Conservation (phyloP, 2,797 vertebrate species). For the Catharus ustulatus region DNA sequence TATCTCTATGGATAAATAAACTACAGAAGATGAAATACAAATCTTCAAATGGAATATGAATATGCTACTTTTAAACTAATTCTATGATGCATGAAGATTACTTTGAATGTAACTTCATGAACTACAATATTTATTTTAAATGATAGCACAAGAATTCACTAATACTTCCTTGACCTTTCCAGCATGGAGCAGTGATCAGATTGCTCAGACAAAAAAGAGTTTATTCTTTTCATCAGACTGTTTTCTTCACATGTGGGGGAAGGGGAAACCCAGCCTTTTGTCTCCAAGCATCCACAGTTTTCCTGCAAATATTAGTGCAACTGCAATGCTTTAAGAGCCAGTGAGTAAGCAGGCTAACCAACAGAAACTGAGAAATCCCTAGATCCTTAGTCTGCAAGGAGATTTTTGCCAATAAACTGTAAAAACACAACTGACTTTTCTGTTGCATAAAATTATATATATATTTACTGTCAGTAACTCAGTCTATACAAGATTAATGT, state of each 20-base stretch:
- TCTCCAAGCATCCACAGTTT: not conserved
- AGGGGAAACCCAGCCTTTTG: not conserved
- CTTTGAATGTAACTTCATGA: not conserved
- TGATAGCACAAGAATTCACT: not conserved
- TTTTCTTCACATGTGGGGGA: not conserved
- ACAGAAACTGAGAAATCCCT: not conserved
- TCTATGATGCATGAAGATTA: not conserved
- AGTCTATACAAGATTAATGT: not conserved
- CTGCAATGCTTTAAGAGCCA: not conserved
- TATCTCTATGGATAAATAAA: not conserved
- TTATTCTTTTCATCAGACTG: not conserved
- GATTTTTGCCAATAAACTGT: not conserved
- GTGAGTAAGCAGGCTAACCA: not conserved
- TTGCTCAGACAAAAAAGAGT: not conserved
- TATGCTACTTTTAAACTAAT: not conserved
- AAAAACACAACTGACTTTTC: not conserved
- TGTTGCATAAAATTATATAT: not conserved
- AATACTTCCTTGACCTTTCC: not conserved
- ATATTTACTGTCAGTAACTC: not conserved
- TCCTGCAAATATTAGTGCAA: not conserved
- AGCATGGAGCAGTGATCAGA: not conserved
- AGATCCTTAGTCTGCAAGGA: not conserved
- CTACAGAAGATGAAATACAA: not conserved
- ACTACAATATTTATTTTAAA: not conserved
- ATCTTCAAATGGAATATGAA: not conserved